phyloP scores from a whole-genome alignment of 2,888 invertebrate genomes.

The Neoascia interrupta region DNA sequence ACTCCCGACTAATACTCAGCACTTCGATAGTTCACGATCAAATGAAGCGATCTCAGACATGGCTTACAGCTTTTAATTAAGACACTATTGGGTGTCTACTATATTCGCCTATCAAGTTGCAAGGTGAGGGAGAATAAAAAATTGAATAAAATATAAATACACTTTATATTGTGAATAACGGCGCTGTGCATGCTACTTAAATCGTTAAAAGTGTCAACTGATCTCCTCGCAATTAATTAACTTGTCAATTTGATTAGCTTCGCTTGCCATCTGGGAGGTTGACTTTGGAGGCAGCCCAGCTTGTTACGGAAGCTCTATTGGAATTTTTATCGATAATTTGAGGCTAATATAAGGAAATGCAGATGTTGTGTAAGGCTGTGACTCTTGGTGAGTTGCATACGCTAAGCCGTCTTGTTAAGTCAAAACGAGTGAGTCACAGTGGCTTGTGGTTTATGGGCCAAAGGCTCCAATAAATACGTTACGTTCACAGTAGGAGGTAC shows the following conservation, averaged over 20 bases:
- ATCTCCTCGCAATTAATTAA: conserved; percentile 39
- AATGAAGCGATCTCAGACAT: conserved; percentile 53
- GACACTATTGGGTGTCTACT: conserved; percentile 12
- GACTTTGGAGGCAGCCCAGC: neutral
- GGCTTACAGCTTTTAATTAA: conserved; percentile 57
- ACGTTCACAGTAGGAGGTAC: no score
- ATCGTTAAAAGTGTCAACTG: conserved; percentile 34
- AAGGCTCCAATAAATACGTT: no score
- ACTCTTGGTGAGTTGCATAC: neutral
- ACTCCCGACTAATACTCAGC: conserved; percentile 23
- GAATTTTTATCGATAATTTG: conserved; percentile 45
- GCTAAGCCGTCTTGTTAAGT: no score
- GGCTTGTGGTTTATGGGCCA: conserved; percentile 21
- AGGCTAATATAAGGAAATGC: conserved; percentile 58
- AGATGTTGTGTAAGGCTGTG: conserved; percentile 11
- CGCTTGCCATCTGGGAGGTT: conserved; percentile 34
- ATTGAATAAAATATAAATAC: conserved; percentile 5
- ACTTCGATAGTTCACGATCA: conserved; percentile 38
- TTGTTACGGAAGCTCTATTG: conserved; percentile 58
- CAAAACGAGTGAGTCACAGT: no score
- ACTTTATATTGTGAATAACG: conserved; percentile 8
- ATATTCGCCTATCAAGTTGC: conserved; percentile 12
- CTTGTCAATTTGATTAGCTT: conserved; percentile 40
- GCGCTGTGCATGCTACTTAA: neutral
- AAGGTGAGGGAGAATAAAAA: conserved; percentile 12